These are phyloP conservation scores for Drosophila novamexicana DNA, from an alignment of 1,140 invertebrate genomes.

Conservation along the genomic window DNA sequence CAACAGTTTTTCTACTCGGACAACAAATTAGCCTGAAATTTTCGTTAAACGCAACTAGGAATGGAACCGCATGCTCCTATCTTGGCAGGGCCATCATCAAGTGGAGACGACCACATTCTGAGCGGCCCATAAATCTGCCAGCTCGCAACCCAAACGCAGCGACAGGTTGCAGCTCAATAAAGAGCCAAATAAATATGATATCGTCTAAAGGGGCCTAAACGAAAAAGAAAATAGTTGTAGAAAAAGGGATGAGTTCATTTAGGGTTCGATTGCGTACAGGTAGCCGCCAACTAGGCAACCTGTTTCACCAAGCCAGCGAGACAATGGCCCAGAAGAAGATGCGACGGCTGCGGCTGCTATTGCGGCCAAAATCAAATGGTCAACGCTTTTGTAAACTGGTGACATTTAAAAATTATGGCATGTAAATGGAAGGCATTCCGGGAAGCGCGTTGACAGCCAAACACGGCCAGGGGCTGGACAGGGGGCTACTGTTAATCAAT, in stretches of 20 bases:
- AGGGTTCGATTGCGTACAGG: constrained; percentile 49
- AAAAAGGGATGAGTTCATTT: constrained; percentile 80
- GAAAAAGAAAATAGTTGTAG: constrained; percentile 16
- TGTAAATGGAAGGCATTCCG: constrained; percentile 79
- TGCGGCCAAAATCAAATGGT: constrained; percentile 76
- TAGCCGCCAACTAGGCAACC: constrained; percentile 48
- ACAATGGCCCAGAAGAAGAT: constrained; percentile 21
- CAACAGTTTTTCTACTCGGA: constrained; percentile 62
- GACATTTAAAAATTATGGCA: constrained; percentile 83
- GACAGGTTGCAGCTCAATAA: constrained; percentile 82
- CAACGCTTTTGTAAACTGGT: constrained; percentile 75
- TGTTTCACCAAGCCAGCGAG: constrained; percentile 40
- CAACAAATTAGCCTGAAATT: constrained; percentile 81
- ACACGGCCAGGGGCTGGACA: neutral
- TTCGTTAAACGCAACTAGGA: constrained; percentile 31
- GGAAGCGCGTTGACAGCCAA: constrained; percentile 72
- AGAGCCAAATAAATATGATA: constrained; percentile 80
- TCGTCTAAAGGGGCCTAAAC: constrained; percentile 46
- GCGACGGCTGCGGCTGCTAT: constrained; percentile 24
- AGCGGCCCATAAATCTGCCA: constrained; percentile 74
- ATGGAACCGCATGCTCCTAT: constrained; percentile 33
- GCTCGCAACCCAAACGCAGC: constrained; percentile 35
- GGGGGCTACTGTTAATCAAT: constrained; percentile 79
- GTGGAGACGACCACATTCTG: constrained; percentile 44
- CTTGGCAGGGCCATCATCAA: constrained; percentile 47